Evolutionary conservation across 2,797 vertebrate species (phyloP).

Genomic region (Lemur catta): DNA sequence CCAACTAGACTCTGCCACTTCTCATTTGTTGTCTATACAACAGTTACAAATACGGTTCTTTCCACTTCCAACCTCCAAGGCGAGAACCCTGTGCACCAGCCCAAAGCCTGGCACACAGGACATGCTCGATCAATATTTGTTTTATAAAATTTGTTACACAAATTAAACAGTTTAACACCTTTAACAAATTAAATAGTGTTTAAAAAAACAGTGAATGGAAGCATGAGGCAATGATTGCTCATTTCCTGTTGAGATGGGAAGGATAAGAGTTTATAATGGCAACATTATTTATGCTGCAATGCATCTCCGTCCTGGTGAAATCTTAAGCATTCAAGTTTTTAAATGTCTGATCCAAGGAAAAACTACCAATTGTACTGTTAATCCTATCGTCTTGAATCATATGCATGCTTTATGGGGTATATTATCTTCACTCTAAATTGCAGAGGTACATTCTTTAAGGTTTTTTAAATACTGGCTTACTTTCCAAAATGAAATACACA

Average conservation of each 20-base stretch:
- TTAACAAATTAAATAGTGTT: not conserved
- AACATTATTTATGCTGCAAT: not conserved
- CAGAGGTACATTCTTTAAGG: not conserved
- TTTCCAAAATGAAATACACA: slow-evolving; percentile 35
- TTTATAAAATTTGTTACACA: not conserved
- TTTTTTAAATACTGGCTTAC: slow-evolving; percentile 18
- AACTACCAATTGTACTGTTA: not conserved
- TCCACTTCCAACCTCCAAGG: not conserved
- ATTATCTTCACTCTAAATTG: not conserved
- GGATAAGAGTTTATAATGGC: not conserved
- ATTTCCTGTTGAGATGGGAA: slow-evolving; percentile 5
- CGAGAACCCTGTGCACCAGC: not conserved
- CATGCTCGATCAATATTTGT: not conserved
- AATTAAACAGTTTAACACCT: not conserved
- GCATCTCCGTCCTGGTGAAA: not conserved
- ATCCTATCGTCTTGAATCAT: not conserved
- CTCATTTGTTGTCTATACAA: not conserved
- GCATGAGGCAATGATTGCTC: not conserved
- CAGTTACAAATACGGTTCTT: not conserved
- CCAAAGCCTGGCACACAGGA: not conserved
- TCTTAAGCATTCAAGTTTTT: not conserved
- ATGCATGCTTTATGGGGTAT: not conserved
- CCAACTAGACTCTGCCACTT: not conserved
- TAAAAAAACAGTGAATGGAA: not conserved
- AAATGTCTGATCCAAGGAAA: not conserved